Evolutionary conservation across 2,888 invertebrate species (phyloP), one percentile per base, ranked within the genome.

Genomic region (Galeruca laticollis): DNA sequence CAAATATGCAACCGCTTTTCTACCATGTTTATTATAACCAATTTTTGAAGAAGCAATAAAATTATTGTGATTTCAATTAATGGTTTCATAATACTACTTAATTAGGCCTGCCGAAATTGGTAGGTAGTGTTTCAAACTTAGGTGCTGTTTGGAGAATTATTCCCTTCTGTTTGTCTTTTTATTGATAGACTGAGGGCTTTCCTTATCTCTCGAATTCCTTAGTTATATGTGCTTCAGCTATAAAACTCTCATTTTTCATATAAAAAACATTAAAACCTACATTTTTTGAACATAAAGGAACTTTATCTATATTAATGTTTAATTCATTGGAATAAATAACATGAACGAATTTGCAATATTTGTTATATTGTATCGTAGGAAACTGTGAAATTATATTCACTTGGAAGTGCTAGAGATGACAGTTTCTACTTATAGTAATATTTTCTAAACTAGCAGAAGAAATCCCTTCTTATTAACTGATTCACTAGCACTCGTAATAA

Each of bases 151-250:
- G 71, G 57, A 61, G 68, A 75, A 76, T 73, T 6, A 54, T 21
- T 54, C 20, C 11, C 72, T 77, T 70, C 71, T 66, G 68, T 71
- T 60, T 65, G 60, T 47, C 60, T 68, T 69, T 57, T 66, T 61
- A n/a, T 73, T 75, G 60, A 78, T 79, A 78, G 74, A 81, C 80
- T 84, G 85, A 84, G 85, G 85, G 85, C 85, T 85, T 82, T 85
- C 84, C 85, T 84, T 85, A 83, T 84, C 83, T 84, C 83, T 79
- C 79, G 74, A 78, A 77, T 77, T 79, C 76, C 75, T 70, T 72
- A 75, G 70, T 71, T 70, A 72, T 68, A 70, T 72, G 74, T 75
- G 73, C 69, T 75, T 68, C 61, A 18, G 63, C 64, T 51, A 57
- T n/a, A 49, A 40, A 26, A 59, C 31, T 13, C 26, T 26, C 26